Evolutionary conservation across 2,888 invertebrate species (phyloP), one percentile per base, ranked within the genome.

Genomic region (Hypsopygia costalis): DNA sequence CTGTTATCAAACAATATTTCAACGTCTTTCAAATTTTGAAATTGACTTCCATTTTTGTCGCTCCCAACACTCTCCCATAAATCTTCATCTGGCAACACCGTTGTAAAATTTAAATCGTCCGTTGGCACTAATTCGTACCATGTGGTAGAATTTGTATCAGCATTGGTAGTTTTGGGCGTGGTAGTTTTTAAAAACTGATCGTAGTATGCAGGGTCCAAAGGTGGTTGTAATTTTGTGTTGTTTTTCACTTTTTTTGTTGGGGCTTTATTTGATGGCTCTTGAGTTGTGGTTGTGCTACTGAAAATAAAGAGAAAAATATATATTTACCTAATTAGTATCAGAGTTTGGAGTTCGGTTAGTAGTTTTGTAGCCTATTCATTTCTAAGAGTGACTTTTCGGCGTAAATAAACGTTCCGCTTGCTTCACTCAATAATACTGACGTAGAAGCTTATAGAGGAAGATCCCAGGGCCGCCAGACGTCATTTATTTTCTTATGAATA

Each of bases 181-280:
- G 89, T 79, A 6, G 86, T 76, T 69, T 83, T 87, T 8, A 90
- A 51, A 50, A 90, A 90, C 47, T 90, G 87, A 43, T 89, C 78
- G 49, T 82, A 89, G 51, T 81, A 87, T 0, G 77, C 75, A 0
- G 75, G 80, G 46, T 86, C 81, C 34, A 57, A 49, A 0, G 76
- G 81, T 1, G 73, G 69, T 4, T 79, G 64, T 0, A 77, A 58
- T 47, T 77, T 81, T 1, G 74, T 68, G 0, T 59, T 46, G 6
- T 58, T 59, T 49, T 65, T 76, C 1, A 57, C 41, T 44, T 62
- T 71, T 28, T 55, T 43, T 16, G 56, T 49, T 1, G 58, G 21
- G 16, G 48, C 52, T 43, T 52, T 65, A 28, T 52, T 47, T 34
- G 66, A 53, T 7, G 62, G 62, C 37, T 53, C 54, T 1, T 66